Evolutionary conservation across 35 echinoderm and acorn worm genomes (phyloP).

Genomic region (Apostichopus parvimensis): DNA sequence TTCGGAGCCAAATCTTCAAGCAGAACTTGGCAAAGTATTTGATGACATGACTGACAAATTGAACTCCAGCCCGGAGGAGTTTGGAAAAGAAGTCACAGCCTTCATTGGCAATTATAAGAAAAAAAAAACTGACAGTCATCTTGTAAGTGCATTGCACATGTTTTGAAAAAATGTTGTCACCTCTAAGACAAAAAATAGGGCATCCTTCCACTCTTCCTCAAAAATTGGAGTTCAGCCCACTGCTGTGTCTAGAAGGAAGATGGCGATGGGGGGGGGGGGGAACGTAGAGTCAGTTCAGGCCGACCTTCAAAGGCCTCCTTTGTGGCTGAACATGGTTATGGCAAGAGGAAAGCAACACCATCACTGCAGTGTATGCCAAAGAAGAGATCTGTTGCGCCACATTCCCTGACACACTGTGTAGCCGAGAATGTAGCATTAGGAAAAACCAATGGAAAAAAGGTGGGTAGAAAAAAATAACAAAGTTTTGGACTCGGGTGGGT

Average conservation of each 20-base stretch:
- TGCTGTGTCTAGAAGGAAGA: neutral
- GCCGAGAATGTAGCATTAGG: slow-evolving; percentile 5
- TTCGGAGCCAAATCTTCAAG: neutral
- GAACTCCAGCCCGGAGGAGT: neutral
- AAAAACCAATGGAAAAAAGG: neutral
- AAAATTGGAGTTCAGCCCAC: neutral
- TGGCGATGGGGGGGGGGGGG: neutral
- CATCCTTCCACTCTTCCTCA: neutral
- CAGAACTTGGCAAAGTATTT: slow-evolving; percentile 11
- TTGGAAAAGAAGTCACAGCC: neutral
- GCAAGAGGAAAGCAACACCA: neutral
- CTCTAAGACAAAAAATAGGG: no score
- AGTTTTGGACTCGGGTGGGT: no score
- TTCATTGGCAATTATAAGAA: no score
- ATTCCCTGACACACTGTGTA: slow-evolving; percentile 5
- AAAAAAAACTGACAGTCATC: no score
- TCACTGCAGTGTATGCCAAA: slow-evolving; percentile 19
- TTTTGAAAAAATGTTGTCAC: no score
- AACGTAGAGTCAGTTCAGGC: neutral
- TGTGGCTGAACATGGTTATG: slow-evolving; percentile 1
- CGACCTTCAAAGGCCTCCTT: neutral
- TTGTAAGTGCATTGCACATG: no score
- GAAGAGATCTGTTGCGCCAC: slow-evolving; percentile 14
- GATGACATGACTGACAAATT: neutral
- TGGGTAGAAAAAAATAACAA: no score